phyloP scores from a whole-genome alignment of 23 tunicate genomes.

The Oikopleura dioica region DNA sequence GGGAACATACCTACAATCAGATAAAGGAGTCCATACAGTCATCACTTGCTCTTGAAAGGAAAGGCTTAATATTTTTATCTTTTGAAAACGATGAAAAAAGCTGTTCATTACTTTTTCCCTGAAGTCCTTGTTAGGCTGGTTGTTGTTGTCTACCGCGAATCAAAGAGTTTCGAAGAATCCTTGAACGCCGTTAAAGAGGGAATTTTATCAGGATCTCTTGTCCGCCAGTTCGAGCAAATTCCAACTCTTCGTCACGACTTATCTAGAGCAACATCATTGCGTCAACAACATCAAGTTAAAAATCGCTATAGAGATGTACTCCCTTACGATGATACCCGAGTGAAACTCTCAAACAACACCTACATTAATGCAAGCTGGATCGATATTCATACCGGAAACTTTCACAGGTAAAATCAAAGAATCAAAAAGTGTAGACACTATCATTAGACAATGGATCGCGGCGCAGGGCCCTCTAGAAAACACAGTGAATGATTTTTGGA shows the following conservation, averaged over 20 bases:
- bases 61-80: too few species aligned
- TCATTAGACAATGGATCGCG: not conserved
- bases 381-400: not conserved
- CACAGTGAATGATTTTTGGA: not conserved
- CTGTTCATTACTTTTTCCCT: too few species aligned
- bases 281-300: not conserved
- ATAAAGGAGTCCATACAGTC: not conserved
- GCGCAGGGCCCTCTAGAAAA: not conserved
- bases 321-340: not conserved
- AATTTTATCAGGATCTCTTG: not conserved
- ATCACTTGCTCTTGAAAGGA: not conserved
- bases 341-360: not conserved
- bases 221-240: not conserved
- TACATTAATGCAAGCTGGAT: not conserved
- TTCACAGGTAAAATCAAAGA: too few species aligned
- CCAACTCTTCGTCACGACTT: not conserved
- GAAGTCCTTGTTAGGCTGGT: too few species aligned
- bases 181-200: not conserved
- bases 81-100: too few species aligned
- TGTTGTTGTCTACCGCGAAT: not conserved
- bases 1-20: not conserved
- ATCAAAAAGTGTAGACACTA: not conserved
- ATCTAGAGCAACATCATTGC: not conserved
- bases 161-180: not conserved
- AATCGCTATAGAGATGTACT: not conserved